Evolutionary conservation across 1,140 invertebrate species (phyloP).

Genomic region (Bradysia coprophila): DNA sequence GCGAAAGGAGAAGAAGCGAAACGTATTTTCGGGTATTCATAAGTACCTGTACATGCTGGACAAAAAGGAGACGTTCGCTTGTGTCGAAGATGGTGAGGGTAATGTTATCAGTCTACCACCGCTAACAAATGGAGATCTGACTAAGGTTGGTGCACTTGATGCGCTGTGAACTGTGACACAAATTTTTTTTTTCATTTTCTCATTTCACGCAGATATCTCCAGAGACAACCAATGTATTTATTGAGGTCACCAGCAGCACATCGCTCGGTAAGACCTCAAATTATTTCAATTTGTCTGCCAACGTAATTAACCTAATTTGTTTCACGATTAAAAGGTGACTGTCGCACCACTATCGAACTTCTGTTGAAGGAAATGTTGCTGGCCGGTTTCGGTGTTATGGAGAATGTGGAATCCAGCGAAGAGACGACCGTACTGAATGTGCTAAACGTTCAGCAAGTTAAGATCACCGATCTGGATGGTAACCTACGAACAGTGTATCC

Average conservation of each 20-base stretch:
- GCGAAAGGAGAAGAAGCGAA: constrained; percentile 60
- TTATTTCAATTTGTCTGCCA: too few relatives aligned
- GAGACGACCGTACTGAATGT: constrained; percentile 7
- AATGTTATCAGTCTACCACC: constrained; percentile 65
- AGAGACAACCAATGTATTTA: constrained; percentile 43
- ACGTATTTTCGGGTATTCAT: constrained; percentile 59
- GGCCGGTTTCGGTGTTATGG: constrained; percentile 27
- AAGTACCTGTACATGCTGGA: constrained; percentile 64
- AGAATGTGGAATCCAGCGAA: constrained; percentile 6
- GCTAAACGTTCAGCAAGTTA: constrained; percentile 44
- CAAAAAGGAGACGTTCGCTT: constrained; percentile 51
- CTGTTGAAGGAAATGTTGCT: constrained; percentile 40
- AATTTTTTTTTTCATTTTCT: constrained; percentile 7
- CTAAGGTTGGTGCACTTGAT: constrained; percentile 43
- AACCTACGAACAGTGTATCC: constrained; percentile 56
- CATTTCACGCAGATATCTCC: constrained; percentile 40
- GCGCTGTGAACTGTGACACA: too few relatives aligned
- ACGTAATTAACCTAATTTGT: too few relatives aligned
- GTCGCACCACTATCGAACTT: constrained; percentile 48
- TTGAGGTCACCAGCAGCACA: constrained; percentile 59
- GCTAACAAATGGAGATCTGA: constrained; percentile 61
- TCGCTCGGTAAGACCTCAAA: too few relatives aligned
- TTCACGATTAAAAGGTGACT: too few relatives aligned
- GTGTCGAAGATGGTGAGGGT: constrained; percentile 36
- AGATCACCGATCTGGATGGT: constrained; percentile 45